These are phyloP conservation scores for Rutilus rutilus DNA, from an alignment of 2,113 vertebrate species.

Conservation along the genomic window DNA sequence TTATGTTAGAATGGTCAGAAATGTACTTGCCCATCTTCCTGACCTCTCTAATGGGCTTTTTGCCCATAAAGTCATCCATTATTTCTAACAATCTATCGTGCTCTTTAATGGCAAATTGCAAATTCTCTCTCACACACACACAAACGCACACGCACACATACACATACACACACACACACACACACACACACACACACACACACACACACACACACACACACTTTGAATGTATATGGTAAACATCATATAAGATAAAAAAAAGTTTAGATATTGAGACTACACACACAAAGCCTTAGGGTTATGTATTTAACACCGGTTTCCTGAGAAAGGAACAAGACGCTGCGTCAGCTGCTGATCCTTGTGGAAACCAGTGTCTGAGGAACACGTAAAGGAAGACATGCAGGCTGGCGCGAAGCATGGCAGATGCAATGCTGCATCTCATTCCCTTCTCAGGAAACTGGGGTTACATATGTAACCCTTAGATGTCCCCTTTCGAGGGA, in stretches of 20 bases:
- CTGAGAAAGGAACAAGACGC: no score
- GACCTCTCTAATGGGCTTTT: background rate
- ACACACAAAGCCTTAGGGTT: background rate
- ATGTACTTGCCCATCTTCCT: background rate
- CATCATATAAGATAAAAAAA: no score
- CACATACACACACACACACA: background rate
- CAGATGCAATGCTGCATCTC: no score
- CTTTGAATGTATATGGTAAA: background rate
- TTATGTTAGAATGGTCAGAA: background rate
- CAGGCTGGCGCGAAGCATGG: no score
- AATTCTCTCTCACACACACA: background rate
- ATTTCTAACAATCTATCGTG: background rate
- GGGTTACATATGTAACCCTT: no score
- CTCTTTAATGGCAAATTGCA: background rate
- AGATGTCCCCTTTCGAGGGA: no score
- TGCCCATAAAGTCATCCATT: background rate
- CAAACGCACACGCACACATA: background rate
- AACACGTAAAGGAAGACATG: no score
- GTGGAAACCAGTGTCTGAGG: no score
- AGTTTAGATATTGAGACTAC: background rate
- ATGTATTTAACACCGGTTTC: no score
- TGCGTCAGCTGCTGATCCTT: no score
- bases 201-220: background rate
- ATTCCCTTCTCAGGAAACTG: no score
- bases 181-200: background rate